Evolutionary conservation across 2,113 vertebrate genomes (phyloP), one percentile per base, ranked within the genome.

Genomic region (Salminus brasiliensis): DNA sequence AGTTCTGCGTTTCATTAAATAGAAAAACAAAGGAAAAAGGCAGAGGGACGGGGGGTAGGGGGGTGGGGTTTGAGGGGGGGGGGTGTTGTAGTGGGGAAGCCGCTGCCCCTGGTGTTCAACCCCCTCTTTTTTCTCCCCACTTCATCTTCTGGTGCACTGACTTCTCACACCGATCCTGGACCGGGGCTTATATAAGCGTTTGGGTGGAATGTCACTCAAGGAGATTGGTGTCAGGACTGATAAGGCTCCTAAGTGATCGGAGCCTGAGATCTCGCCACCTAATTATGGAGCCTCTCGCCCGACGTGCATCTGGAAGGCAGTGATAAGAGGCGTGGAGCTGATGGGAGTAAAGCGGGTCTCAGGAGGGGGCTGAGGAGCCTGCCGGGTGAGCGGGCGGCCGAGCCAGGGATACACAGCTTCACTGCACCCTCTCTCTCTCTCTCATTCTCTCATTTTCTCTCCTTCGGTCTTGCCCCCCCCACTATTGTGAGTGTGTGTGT

Each of bases 181-280:
- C 83, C 25, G 27, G 49, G 85, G 76, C 78, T 83, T 81, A 78
- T 86, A 29, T 1, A 85, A 78, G 63, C 74, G 79, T 23, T 81
- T 16, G 79, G 83, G 63, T 11, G 80, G 15, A 84, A 87, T 86
- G 75, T 88, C 87, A 83, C 72, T 76, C 80, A 55, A 67, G 81
- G 30, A 86, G 78, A 88, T 47, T 76, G 73, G 34, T 86, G 80
- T 88, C 86, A 78, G n/a, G 55, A 32, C 78, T 59, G 88, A 89
- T 89, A 89, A 86, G 72, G 72, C 9, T n/a, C 79, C 78, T 85
- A 69, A 72, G 67, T 73, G 66, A 81, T 89, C 84, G 81, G 83
- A 81, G 87, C 74, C 81, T 74, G 81, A 74, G 83, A 87, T 86
- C 43, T 79, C 74, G 84, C 76, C 75, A 81, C 62, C 62, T 71